Percentiles rank a stretch among this genome's conserved stretches.
Evolutionary conservation across 2,888 invertebrate genomes (phyloP).

Genomic region (Drosophila helvetica): DNA sequence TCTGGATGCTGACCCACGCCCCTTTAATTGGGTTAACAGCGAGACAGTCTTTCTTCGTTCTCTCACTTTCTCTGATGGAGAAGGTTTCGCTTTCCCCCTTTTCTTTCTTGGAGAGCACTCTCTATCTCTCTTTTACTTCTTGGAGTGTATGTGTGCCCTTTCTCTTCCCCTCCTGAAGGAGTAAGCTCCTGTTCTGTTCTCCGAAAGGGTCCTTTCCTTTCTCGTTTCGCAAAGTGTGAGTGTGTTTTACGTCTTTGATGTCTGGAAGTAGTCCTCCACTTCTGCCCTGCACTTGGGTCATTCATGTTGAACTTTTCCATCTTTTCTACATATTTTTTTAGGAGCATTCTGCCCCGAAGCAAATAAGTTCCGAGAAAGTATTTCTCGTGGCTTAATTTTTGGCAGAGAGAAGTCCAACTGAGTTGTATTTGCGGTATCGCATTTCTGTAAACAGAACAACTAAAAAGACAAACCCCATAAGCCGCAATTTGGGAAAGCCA

Average conservation of each 20-base stretch:
- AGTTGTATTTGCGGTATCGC: conserved; percentile 72
- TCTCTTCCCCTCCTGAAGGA: neutral
- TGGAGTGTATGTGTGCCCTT: neutral
- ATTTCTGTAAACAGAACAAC: conserved; percentile 73
- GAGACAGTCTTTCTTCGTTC: conserved; percentile 27
- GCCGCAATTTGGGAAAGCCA: neutral
- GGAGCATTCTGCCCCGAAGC: conserved; percentile 32
- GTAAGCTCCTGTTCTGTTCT: neutral
- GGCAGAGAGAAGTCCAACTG: conserved; percentile 18
- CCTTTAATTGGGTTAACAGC: conserved; percentile 71
- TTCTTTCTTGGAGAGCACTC: too few relatives aligned
- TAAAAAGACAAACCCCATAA: conserved; percentile 40
- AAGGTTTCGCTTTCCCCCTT: neutral
- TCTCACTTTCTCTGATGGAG: neutral
- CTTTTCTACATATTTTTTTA: conserved; percentile 20
- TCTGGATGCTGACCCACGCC: conserved; percentile 23
- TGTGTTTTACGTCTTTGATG: conserved; percentile 43
- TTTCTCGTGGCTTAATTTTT: conserved; percentile 36
- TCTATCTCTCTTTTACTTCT: too few relatives aligned
- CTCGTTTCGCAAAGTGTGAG: conserved; percentile 8
- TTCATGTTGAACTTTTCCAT: conserved; percentile 7
- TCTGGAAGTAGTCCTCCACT: conserved; percentile 22
- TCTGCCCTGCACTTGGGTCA: conserved; percentile 20
- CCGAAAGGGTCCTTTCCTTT: neutral
- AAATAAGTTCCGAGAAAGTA: conserved; percentile 53